Evolutionary conservation across 2,113 vertebrate genomes (phyloP), one percentile per base, ranked within the genome.

Genomic region (Poeciliopsis occidentalis): DNA sequence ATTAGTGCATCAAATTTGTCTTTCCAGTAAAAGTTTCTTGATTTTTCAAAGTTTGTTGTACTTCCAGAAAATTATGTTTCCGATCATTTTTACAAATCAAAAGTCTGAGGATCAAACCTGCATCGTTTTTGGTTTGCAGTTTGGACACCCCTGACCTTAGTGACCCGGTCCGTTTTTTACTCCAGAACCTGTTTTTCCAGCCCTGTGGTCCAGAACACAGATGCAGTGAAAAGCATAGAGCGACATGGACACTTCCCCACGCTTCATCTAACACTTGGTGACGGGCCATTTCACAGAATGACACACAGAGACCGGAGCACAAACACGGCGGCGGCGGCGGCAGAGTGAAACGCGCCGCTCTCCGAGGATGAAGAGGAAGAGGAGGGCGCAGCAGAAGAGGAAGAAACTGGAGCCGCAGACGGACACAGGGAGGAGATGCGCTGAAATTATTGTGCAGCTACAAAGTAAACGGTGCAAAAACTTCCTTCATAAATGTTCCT

Each of bases 151-250:
- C 34, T 37, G 34, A 37, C 34, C 34, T 37, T 11, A 10, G 34
- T 10, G 39, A 61, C 76, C 78, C 74, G 76, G 65, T 72, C 75
- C 63, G 57, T 39, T 84, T 72, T 85, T 79, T 76, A 87, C 80
- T 75, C 68, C 91, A 93, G 90, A 93, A 87, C 51, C 90, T 84
- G 74, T 88, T 88, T 77, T 82, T 65, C 64, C 80, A 63, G 60
- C 66, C n/a, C 78, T 57, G 39, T 30, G 5, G 32, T 60, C 68
- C 79, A 79, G 65, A 26, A 71, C 19, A 83, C 19, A 60, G 62
- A 69, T 8, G 75, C 62, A 47, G 82, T 26, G 75, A 54, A 75
- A 63, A 60, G 68, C 75, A 41, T 22, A 41, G 32, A 68, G 60
- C 34, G 29, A 78, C 70, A 75, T 6, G 29, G 39, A 74, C 32